Evolutionary conservation across 2,888 invertebrate species (phyloP).

Genomic region (Phaonia tiefii): DNA sequence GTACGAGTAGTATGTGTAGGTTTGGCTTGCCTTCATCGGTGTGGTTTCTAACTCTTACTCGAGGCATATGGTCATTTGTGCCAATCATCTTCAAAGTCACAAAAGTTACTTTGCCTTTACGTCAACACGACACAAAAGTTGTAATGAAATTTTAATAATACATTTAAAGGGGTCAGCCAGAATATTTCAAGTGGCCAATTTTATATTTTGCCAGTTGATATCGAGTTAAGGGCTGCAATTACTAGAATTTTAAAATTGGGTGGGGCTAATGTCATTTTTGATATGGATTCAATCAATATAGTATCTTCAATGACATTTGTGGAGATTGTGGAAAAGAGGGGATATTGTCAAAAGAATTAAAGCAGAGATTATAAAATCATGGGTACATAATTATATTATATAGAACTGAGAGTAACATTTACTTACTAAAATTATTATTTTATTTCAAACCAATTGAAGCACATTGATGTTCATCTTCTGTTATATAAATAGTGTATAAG

Average conservation of each 20-base stretch:
- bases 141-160: slow-evolving; percentile 52
- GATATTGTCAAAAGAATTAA: neutral
- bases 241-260: slow-evolving; percentile 32
- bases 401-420: too few relatives aligned
- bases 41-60: neutral
- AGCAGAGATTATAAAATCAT: neutral
- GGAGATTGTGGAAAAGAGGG: neutral
- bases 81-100: slow-evolving; percentile 38
- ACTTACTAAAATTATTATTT: too few relatives aligned
- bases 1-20: neutral
- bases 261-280: neutral
- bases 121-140: slow-evolving; percentile 31
- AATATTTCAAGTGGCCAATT: slow-evolving; percentile 44
- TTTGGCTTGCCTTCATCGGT: too few relatives aligned
- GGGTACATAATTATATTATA: neutral
- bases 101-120: slow-evolving; percentile 25
- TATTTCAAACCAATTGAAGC: too few relatives aligned
- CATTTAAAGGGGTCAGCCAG: slow-evolving; percentile 9
- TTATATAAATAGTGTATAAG: too few relatives aligned
- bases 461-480: too few relatives aligned
- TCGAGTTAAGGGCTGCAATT: slow-evolving; percentile 24
- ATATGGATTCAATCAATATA: neutral
- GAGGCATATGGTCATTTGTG: slow-evolving; percentile 34
- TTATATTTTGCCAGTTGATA: slow-evolving; percentile 15
- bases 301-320: neutral